Conservation (phyloP, 2,113 vertebrate species). For the Rhagologus leucostigma region DNA sequence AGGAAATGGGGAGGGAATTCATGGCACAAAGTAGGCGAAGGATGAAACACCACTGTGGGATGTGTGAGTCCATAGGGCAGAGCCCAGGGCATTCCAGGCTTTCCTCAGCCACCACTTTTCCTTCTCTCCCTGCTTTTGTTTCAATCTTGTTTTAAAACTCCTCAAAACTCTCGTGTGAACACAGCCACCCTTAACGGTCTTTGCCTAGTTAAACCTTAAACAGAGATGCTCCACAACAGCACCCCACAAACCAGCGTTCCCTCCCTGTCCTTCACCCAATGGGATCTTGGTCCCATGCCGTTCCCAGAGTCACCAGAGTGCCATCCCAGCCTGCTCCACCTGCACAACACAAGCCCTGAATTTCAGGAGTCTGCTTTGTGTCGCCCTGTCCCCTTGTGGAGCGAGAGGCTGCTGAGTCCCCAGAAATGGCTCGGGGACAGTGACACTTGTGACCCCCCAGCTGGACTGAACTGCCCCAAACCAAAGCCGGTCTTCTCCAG, state of each 20-base stretch:
- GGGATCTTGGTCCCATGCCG: not conserved
- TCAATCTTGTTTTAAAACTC: not conserved
- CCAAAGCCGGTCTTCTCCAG: not conserved
- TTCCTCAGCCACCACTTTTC: not conserved
- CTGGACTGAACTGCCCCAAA: not conserved
- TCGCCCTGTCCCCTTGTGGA: not conserved
- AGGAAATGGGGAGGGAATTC: not conserved
- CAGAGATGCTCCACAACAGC: not conserved
- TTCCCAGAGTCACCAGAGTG: not conserved
- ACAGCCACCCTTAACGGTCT: not conserved
- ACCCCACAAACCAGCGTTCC: rapidly evolving
- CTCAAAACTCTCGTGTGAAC: not conserved
- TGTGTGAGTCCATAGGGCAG: not conserved
- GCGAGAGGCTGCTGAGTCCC: not conserved
- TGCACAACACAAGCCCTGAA: not conserved
- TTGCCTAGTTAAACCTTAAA: not conserved
- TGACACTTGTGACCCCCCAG: not conserved
- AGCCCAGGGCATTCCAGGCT: not conserved
- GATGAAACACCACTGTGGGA: not conserved
- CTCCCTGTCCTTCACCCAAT: not conserved
- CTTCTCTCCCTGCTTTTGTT: not conserved
- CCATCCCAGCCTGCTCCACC: not conserved
- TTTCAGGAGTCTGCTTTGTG: not conserved
- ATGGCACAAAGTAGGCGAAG: not conserved
- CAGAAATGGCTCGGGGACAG: not conserved